Evolutionary conservation across 2,113 vertebrate genomes (phyloP).

Genomic region (Rhabdornis inornatus): DNA sequence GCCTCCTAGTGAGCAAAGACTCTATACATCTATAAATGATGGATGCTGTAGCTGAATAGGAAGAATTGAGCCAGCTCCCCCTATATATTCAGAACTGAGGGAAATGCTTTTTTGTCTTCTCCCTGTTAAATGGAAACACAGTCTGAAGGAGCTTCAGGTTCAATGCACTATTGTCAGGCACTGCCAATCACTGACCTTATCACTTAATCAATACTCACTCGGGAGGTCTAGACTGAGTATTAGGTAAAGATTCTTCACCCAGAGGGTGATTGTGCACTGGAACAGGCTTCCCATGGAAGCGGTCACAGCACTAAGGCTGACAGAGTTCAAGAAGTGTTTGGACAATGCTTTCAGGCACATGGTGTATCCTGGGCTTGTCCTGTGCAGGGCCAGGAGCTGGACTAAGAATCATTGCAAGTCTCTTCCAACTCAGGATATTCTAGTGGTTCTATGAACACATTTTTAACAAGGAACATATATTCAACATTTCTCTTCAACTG

Average conservation of each 20-base stretch:
- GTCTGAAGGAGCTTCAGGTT: neutral
- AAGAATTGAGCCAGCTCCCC: neutral
- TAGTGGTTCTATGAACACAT: neutral
- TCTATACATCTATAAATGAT: neutral
- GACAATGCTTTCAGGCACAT: neutral
- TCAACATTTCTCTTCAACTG: neutral
- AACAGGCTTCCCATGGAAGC: neutral
- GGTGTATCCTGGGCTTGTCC: neutral
- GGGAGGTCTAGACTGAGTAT: neutral
- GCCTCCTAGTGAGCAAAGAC: neutral
- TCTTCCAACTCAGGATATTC: neutral
- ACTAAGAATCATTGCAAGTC: neutral
- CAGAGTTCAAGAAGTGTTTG: neutral
- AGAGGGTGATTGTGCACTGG: neutral
- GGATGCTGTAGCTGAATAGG: neutral
- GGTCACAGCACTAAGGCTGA: neutral
- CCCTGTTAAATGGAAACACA: neutral
- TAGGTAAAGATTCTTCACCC: neutral
- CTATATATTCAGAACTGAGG: neutral
- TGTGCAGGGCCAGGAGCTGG: neutral
- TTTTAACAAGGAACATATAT: neutral
- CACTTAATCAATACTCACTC: neutral
- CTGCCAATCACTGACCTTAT: neutral
- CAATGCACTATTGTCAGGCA: neutral
- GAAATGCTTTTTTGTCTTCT: neutral